Base-by-base conservation (phyloP, 2,888 invertebrate genomes). In the Steromphala cineraria region DNA sequence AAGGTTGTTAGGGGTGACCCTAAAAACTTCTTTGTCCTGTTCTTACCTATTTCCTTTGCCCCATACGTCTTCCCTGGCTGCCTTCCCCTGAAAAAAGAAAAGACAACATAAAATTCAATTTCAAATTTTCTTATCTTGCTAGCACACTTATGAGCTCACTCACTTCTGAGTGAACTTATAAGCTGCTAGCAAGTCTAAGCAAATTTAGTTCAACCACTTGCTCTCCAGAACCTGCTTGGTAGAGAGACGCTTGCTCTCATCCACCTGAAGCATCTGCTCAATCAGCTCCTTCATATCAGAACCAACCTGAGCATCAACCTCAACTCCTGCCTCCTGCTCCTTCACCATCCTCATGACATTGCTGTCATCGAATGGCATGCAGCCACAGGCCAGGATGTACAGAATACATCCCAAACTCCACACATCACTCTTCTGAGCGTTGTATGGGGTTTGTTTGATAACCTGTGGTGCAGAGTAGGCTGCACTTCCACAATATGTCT, bases 401-500 rank as follows among this genome's bases (percentile, higher is more conserved):
- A 97, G 93, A 75, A 97, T 95, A 77, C 93, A 89, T 2, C 94
- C 97, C 80, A 98, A 89, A 0, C 96, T 96, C 97, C 97, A 97
- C 88, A 96, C 94, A 91, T 97, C 97, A 0, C 91, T 92, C 74
- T 90, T 86, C 81, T 91, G 90, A 15, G 92, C 91, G 67, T 92
- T 89, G 86, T 94, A 94, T 3, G 91, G 90, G 79, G 95, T 94
- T 0, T 96, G 97, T 89, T 96, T 96, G 71, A 97, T 94, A 82
- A 97, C 96, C 93, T 97, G 97, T 0, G 97, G 97, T 0, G 97
- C 96, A 0, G 96, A 97, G 92, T 97, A 97, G 8, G 97, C 96
- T 21, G 96, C 93, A 13, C 97, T 97, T 0, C 97, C 97, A 90
- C 97, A 97, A 91, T 96, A 97, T 0, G 97, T 97, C 89, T 96